These are phyloP conservation scores for Oligia fasciuncula DNA, from an alignment of 2,888 invertebrate genomes.

Conservation along the genomic window DNA sequence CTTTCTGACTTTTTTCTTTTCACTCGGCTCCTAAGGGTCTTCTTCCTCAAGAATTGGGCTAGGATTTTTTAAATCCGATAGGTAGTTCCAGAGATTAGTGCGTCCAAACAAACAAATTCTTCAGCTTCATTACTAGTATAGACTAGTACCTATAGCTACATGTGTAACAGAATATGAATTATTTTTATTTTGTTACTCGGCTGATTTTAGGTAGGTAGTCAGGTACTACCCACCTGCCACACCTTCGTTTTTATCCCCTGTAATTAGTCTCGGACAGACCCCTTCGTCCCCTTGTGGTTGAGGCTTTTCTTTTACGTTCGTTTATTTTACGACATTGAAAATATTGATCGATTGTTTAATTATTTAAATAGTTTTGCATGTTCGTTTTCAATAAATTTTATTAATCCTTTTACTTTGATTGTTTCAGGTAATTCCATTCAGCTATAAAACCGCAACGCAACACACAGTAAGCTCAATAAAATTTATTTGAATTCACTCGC, in stretches of 20 bases:
- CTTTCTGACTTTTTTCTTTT: too few species aligned
- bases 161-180: background rate
- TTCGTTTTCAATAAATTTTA: constrained; percentile 2
- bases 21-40: too few species aligned
- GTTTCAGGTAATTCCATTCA: constrained; percentile 70
- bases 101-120: background rate
- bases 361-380: background rate
- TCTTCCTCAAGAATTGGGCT: background rate
- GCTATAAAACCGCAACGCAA: constrained; percentile 17
- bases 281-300: constrained; percentile 5
- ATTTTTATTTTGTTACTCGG: background rate
- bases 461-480: constrained; percentile 36
- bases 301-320: constrained; percentile 18
- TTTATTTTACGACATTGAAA: constrained; percentile 3
- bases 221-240: background rate
- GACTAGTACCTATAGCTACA: background rate
- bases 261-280: constrained; percentile 44
- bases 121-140: background rate
- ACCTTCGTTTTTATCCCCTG: constrained; percentile 12
- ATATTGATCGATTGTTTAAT: constrained; percentile 2
- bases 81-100: background rate
- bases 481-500: constrained; percentile 37
- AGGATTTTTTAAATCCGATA: background rate
- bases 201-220: background rate
- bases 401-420: constrained; percentile 41